These are phyloP conservation scores for Seira ritae DNA, from an alignment of 2,888 invertebrate species.

Conservation along the genomic window DNA sequence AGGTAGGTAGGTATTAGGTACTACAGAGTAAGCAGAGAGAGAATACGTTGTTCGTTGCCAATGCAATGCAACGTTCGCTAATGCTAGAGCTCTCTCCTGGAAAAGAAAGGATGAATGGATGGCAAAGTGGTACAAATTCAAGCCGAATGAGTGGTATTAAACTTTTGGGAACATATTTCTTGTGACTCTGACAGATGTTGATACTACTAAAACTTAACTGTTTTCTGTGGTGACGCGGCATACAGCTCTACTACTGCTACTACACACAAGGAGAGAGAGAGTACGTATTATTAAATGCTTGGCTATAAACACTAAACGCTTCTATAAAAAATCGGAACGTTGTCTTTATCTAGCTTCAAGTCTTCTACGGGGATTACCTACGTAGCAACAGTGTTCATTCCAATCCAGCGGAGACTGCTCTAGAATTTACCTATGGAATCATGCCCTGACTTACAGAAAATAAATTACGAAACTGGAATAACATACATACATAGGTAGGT, in stretches of 20 bases:
- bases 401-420: neutral
- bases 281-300: too few species aligned
- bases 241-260: constrained; percentile 16
- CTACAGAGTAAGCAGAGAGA: too few species aligned
- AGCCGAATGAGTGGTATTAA: constrained; percentile 61
- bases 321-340: neutral
- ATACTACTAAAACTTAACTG: constrained; percentile 44
- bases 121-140: constrained; percentile 61
- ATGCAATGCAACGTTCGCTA: too few species aligned
- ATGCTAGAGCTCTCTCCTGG: neutral
- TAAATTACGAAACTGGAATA: too few species aligned
- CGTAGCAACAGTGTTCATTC: neutral
- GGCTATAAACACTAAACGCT: neutral
- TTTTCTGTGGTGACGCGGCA: neutral
- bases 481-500: too few species aligned
- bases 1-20: too few species aligned
- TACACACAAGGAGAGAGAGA: too few species aligned
- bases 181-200: constrained; percentile 60
- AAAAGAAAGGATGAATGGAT: constrained; percentile 54
- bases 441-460: neutral
- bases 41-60: too few species aligned
- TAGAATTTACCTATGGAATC: neutral
- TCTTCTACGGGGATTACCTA: constrained; percentile 2
- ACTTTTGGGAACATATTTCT: constrained; percentile 63
- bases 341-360: neutral